These are phyloP conservation scores for Drosophila micromelanica DNA, from an alignment of 1,140 invertebrate species.

Conservation along the genomic window DNA sequence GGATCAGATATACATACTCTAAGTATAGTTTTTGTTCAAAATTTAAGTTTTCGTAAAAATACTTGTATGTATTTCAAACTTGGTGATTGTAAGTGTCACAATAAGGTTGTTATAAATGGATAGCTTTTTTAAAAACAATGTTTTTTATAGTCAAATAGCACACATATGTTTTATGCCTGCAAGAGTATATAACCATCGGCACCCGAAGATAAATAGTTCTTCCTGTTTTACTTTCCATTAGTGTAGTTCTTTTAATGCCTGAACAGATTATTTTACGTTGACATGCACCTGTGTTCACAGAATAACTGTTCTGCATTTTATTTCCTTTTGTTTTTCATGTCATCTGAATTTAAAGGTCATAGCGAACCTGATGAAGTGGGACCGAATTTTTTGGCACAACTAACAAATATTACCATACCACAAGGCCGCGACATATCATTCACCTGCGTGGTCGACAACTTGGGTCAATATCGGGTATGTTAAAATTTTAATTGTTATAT, in stretches of 20 bases:
- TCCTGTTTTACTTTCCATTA: neutral
- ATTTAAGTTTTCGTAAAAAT: no score
- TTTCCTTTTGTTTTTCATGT: neutral
- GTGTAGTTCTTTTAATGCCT: constrained; percentile 5
- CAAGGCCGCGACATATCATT: constrained; percentile 94
- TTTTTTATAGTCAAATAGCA: no score
- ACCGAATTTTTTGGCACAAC: constrained; percentile 92
- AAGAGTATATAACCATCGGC: no score
- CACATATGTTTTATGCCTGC: no score
- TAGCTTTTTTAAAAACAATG: no score
- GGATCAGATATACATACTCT: no score
- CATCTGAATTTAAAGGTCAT: constrained; percentile 54
- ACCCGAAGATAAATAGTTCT: no score
- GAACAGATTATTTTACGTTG: neutral
- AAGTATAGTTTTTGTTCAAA: no score
- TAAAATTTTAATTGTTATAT: neutral
- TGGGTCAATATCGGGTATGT: constrained; percentile 92
- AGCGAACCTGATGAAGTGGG: constrained; percentile 85
- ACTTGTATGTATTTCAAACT: no score
- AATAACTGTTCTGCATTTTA: neutral
- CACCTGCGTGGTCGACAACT: constrained; percentile 94
- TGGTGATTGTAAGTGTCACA: no score
- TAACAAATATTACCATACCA: constrained; percentile 94
- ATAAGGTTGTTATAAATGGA: no score
- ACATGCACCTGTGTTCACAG: constrained; percentile 9